Base-by-base conservation (phyloP, 2,888 invertebrate genomes). In the Apodemia zela region DNA sequence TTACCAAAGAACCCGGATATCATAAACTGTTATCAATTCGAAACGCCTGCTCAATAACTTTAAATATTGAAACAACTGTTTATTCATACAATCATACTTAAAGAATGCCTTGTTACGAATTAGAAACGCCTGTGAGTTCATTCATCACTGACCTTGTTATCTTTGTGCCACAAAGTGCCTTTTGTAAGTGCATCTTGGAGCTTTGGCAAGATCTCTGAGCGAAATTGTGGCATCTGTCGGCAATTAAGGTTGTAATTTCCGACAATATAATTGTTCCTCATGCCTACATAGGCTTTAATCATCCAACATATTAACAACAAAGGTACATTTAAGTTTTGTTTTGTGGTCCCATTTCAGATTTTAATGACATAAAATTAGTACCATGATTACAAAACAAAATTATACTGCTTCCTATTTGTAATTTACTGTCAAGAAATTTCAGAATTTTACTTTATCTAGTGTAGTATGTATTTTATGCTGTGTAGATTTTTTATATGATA, bases 201-300 rank as follows among this genome's bases (percentile, higher is more conserved):
- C 54, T 54, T 51, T 61, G 17, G 25, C 10, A 61, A 67, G 67
- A 69, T 63, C 69, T 70, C 65, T 54, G 63, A 67, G 67, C 64
- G 61, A 67, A 68, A 66, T 66, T 69, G 68, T 67, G 63, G 67
- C 72, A 73, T 73, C 70, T 73, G 72, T 64, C 70, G 61, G 67
- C 68, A 69, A 70, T 73, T 73, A 73, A 68, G 67, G 67, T 65
- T 62, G 66, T 70, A 73, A 69, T 71, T 67, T 54, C 54, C 54
- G 25, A 54, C 54, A 54, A n/a, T 54, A 54, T 54, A 54, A 54
- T 54, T 54, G 54, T 54, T 54, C 25, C 25, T 54, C 25, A 25
- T 54, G 21, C 54, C 25, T 25, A 25, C 13, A 54, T 25, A 54
- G 54, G 25, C 54, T 54, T 54, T 54, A 54, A 54, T 54, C 54